A percentile compares a stretch with the other conserved stretches of the same genome.
Conservation (phyloP, 2,113 vertebrate species). For the Eclectus roratus region DNA sequence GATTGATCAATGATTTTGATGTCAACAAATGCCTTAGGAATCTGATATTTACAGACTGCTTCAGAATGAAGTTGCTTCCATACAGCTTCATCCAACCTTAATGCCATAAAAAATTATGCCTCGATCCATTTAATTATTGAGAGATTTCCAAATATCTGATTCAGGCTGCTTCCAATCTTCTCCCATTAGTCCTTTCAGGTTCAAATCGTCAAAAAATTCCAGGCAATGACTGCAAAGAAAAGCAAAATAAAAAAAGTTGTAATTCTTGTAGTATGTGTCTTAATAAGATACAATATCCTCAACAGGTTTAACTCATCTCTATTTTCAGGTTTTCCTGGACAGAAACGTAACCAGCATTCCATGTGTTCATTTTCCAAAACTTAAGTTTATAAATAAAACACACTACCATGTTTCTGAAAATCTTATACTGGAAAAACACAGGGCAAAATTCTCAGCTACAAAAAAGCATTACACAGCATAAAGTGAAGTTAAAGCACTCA, state of each 20-base stretch:
- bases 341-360: not conserved
- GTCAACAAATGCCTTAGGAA: not conserved
- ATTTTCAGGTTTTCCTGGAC: not conserved
- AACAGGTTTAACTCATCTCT: not conserved
- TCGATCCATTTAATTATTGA: not conserved
- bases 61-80: not conserved
- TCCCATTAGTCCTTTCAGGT: conserved; percentile 62
- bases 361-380: not conserved
- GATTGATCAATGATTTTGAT: not conserved
- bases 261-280: not conserved
- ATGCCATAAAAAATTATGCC: not conserved
- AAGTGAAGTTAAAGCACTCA: not conserved
- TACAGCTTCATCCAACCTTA: not conserved
- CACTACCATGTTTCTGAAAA: not conserved
- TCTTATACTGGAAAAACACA: not conserved
- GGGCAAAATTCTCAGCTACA: not conserved
- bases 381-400: not conserved
- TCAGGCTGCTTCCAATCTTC: conserved; percentile 71
- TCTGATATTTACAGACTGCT: not conserved
- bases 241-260: not conserved
- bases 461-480: not conserved
- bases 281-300: not conserved
- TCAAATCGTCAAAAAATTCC: conserved; percentile 74
- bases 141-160: conserved; percentile 67
- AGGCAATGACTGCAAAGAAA: conserved; percentile 71